Evolutionary conservation across 2,113 vertebrate species (phyloP), one percentile per base, ranked within the genome.

Genomic region (Ageneiosus marmoratus): DNA sequence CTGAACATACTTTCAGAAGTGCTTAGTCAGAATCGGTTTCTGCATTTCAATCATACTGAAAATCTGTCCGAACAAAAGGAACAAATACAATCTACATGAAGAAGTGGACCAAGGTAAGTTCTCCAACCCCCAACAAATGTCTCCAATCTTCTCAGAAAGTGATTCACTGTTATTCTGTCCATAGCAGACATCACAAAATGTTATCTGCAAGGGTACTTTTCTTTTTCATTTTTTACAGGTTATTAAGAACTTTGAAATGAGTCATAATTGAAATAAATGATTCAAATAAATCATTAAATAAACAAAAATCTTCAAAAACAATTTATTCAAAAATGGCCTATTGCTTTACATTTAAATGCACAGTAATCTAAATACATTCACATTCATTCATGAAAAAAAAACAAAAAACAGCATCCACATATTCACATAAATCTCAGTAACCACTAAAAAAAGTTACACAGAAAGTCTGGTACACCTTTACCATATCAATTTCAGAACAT

Each of bases 271-370:
- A 22, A 46, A 69, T 44, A 22, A 41, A 2, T 74, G 18, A 29
- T 73, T 50, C 18, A 50, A 78, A 79, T 48, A 48, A 60, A 46
- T 18, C 27, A 46, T 8, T 18, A 10, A n/a, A n/a, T n/a, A n/a
- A n/a, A n/a, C n/a, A 32, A 79, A 79, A 15, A 48, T 48, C 13
- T 18, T 79, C 15, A 8, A 55, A 80, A 80, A 69, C 24, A 53
- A 69, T 80, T 80, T 80, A 80, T 80, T 80, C 51, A 24, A 67
- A 53, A 50, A 74, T 3, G 20, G 5, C 29, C 18, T 9, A 24
- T 24, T 34, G 50, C 29, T 34, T 55, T 37, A 37, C 50, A 76
- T 32, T 44, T 29, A 60, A 62, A 60, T 10, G 37, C 34, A 60
- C 34, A 53, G 27, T 53, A 53, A 51, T 76, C 18, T 50, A 74